These are phyloP conservation scores for Helleia helle DNA, from an alignment of 2,888 invertebrate species.

Conservation along the genomic window DNA sequence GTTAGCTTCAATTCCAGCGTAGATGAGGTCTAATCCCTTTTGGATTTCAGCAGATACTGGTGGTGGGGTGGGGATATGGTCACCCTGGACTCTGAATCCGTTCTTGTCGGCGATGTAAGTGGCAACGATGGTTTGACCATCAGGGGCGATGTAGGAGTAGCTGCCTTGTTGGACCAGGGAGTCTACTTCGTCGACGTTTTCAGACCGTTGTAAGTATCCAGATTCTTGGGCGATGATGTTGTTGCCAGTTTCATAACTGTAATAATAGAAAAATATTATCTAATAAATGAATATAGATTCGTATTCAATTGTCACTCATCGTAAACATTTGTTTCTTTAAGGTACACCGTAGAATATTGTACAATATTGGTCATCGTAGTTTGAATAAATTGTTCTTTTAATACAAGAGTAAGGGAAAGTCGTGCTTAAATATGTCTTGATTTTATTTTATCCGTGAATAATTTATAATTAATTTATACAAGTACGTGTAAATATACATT, in stretches of 20 bases:
- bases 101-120: conserved; percentile 88
- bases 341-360: too few relatives aligned
- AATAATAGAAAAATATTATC: too few relatives aligned
- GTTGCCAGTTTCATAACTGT: conserved; percentile 88
- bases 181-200: conserved; percentile 72
- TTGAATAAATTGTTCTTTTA: too few relatives aligned
- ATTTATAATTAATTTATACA: too few relatives aligned
- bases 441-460: too few relatives aligned
- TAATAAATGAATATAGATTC: too few relatives aligned
- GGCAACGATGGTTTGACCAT: conserved; percentile 82
- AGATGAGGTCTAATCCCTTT: conserved; percentile 90
- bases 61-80: conserved; percentile 88
- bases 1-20: conserved; percentile 82
- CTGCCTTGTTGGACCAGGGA: conserved; percentile 85
- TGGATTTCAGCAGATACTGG: conserved; percentile 89
- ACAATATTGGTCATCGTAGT: too few relatives aligned
- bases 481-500: too few relatives aligned
- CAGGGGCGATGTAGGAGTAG: conserved; percentile 86
- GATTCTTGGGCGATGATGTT: conserved; percentile 85
- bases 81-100: conserved; percentile 86
- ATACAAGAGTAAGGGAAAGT: too few relatives aligned
- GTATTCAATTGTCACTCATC: too few relatives aligned
- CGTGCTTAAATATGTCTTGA: too few relatives aligned
- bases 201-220: conserved; percentile 80
- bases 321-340: too few relatives aligned